These are phyloP conservation scores for Epinotia brunnichana DNA, from an alignment of 2,888 invertebrate species.

Conservation along the genomic window DNA sequence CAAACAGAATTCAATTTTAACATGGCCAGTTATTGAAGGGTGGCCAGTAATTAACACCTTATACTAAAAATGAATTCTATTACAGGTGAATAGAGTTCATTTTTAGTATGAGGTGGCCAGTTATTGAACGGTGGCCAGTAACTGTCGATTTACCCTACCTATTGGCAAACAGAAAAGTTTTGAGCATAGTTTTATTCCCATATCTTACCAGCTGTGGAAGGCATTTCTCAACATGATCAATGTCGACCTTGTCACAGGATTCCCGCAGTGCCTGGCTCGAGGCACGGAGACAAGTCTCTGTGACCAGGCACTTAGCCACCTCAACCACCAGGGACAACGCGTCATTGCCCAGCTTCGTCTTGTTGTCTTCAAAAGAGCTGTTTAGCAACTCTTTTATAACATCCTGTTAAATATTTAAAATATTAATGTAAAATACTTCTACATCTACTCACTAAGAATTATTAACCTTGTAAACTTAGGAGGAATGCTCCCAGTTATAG, in stretches of 20 bases:
- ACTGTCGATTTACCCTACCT: no score
- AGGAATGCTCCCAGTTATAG: not conserved
- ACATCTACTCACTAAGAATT: not conserved
- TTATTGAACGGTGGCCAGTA: no score
- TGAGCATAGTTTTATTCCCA: no score
- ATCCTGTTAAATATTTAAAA: conserved; percentile 64
- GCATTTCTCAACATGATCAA: conserved; percentile 83
- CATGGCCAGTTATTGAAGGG: no score
- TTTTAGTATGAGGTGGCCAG: no score
- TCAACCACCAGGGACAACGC: conserved; percentile 80
- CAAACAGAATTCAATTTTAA: no score
- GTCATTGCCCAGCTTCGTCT: conserved; percentile 82
- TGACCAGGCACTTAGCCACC: conserved; percentile 79
- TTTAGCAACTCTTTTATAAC: conserved; percentile 81
- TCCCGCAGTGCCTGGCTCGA: conserved; percentile 78
- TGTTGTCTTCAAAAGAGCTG: conserved; percentile 80
- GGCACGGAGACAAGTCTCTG: conserved; percentile 82
- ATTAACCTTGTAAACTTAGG: not conserved
- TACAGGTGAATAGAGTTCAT: no score
- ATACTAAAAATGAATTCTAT: no score
- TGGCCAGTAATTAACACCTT: no score
- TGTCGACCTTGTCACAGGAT: conserved; percentile 72
- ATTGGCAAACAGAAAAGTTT: no score
- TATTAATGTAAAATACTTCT: not conserved
- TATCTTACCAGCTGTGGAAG: conserved; percentile 81